phyloP scores from a whole-genome alignment of 2,888 invertebrate species.

The Hermaeophaga mercurialis region DNA sequence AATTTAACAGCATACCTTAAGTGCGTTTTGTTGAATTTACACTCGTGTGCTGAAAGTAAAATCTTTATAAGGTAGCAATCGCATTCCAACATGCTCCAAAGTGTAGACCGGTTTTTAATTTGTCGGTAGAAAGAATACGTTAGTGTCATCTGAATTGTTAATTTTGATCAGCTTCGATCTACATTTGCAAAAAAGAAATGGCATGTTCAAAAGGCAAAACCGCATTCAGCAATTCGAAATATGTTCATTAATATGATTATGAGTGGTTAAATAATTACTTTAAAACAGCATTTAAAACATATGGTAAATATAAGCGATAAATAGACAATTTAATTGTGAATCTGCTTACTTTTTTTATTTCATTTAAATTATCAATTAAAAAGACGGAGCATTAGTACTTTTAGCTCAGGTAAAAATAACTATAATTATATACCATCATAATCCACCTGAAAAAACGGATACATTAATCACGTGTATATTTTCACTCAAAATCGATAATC shows the following conservation, averaged over 20 bases:
- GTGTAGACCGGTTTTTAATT: constrained; percentile 12
- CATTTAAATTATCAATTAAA: too few relatives aligned
- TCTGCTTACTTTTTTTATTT: too few relatives aligned
- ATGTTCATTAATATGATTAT: neutral
- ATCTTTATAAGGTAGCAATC: constrained; percentile 7
- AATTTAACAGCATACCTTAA: constrained; percentile 1
- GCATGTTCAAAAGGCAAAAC: neutral
- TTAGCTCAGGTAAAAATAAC: too few relatives aligned
- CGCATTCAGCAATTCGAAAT: neutral
- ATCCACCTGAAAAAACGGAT: too few relatives aligned
- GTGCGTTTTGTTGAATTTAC: constrained; percentile 8
- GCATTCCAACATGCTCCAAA: constrained; percentile 1
- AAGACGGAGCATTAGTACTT: too few relatives aligned
- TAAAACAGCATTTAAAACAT: too few relatives aligned
- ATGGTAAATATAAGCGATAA: too few relatives aligned
- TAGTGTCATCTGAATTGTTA: constrained; percentile 11
- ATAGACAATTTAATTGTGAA: too few relatives aligned
- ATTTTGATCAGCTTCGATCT: constrained; percentile 2
- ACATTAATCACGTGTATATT: too few relatives aligned
- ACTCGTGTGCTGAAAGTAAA: constrained; percentile 1
- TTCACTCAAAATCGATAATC: too few relatives aligned
- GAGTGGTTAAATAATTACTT: too few relatives aligned
- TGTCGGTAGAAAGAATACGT: constrained; percentile 10
- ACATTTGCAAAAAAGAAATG: neutral
- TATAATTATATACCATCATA: too few relatives aligned